A percentile compares a stretch with the other conserved stretches of the same genome.
phyloP scores from a whole-genome alignment of 1,140 invertebrate genomes.

The Aleiodes sp. region DNA sequence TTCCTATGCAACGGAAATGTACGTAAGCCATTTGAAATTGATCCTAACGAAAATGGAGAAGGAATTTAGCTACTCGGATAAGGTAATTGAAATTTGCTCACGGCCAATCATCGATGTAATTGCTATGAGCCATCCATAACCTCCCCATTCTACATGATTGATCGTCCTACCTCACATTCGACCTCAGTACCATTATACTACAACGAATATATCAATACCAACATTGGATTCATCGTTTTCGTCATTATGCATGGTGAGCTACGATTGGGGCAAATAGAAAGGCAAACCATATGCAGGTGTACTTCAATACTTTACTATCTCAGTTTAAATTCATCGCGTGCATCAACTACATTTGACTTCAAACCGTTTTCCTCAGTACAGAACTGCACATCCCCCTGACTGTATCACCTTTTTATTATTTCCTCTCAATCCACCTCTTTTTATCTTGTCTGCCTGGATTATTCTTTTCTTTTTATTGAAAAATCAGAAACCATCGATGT shows the following conservation, averaged over 20 bases:
- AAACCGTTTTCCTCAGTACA: conserved; percentile 23
- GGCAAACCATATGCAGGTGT: not conserved
- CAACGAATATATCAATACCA: conserved; percentile 3
- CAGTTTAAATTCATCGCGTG: conserved; percentile 37
- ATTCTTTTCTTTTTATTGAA: conserved; percentile 6
- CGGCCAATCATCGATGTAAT: conserved; percentile 41
- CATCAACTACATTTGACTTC: conserved; percentile 31
- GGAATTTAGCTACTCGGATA: conserved; percentile 18
- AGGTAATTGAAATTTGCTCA: conserved; percentile 49
- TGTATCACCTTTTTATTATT: conserved; percentile 21
- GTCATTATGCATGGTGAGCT: conserved; percentile 19
- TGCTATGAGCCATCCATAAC: conserved; percentile 30
- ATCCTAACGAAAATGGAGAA: conserved; percentile 9
- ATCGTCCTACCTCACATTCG: conserved; percentile 30
- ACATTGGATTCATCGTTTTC: not conserved
- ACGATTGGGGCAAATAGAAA: conserved; percentile 19
- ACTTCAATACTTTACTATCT: conserved; percentile 21
- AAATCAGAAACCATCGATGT: not conserved
- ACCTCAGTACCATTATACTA: conserved; percentile 8
- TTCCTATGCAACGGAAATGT: not conserved
- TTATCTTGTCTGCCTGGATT: conserved; percentile 23
- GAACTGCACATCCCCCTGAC: conserved; percentile 23
- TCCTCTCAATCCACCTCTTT: conserved; percentile 42
- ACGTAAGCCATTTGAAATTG: conserved; percentile 14
- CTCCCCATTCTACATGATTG: conserved; percentile 36